phyloP scores from a whole-genome alignment of 2,888 invertebrate genomes.

The Cataglyphis cursor region DNA sequence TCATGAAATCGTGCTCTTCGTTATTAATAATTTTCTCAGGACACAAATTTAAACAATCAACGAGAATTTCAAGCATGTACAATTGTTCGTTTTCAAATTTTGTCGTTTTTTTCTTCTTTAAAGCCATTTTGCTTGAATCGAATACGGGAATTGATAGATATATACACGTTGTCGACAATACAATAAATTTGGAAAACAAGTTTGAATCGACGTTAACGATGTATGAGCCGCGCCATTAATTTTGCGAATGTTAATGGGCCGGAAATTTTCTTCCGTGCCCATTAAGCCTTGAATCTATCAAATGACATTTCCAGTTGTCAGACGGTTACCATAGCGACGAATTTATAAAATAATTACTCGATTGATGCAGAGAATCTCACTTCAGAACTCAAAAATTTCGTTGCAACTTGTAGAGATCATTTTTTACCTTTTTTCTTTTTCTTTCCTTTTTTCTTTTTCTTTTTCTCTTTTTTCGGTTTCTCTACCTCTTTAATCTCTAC shows the following conservation, averaged over 20 bases:
- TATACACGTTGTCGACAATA: background rate
- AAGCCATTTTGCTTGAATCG: constrained; percentile 41
- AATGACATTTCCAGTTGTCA: constrained; percentile 38
- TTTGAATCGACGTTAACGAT: constrained; percentile 34
- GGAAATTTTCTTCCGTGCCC: constrained; percentile 42
- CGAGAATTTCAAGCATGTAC: constrained; percentile 75
- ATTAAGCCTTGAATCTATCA: constrained; percentile 9
- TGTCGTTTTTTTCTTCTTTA: constrained; percentile 22
- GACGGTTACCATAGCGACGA: constrained; percentile 56
- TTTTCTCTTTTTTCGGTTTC: constrained; percentile 52
- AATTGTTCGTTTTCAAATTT: constrained; percentile 63
- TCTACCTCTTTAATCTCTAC: background rate
- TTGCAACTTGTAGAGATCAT: background rate
- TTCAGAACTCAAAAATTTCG: background rate
- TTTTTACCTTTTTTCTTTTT: constrained; percentile 54
- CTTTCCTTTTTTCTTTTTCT: background rate
- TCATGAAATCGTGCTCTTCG: constrained; percentile 12
- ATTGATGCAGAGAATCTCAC: background rate
- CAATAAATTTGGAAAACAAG: constrained; percentile 70
- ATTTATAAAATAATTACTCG: constrained; percentile 20
- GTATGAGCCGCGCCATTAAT: constrained; percentile 69
- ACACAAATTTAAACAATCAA: constrained; percentile 65
- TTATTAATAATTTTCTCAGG: constrained; percentile 51
- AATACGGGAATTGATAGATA: background rate
- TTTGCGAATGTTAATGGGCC: constrained; percentile 59